Base-by-base conservation (phyloP, 2,797 vertebrate genomes). In the Tiaroga cobitis region DNA sequence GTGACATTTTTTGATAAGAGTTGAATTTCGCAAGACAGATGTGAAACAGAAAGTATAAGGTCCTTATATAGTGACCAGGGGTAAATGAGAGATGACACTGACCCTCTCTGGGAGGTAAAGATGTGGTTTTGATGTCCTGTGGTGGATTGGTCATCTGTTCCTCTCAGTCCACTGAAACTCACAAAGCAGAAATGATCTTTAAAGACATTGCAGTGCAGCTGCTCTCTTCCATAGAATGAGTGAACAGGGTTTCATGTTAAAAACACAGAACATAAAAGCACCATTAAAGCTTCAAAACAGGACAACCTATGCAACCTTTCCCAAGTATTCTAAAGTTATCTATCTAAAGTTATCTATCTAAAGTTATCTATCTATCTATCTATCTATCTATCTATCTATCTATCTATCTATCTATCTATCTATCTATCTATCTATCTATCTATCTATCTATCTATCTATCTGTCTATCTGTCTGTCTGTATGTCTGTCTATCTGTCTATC, bases 141-240 rank as follows among this genome's bases (percentile, higher is more conserved):
- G 41, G 29, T 51, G 32, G 21, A 21, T 43, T 67, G 59, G 61
- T 67, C 39, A 49, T 80, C 59, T 80, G 8, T 67, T 80, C 73
- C 29, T 68, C 19, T n/a, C 63, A 11, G 63, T n/a, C 46, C 21
- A 39, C 46, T 39, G 65, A 41, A 29, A 29, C 67, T 26, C 34
- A 81, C 32, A 49, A 29, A 34, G 41, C 8, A 46, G 5, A 56
- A 37, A 18, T 13, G 3, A 67, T 37, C 8, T 54, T 39, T 21
- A 81, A 51, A 67, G 11, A 77, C 34, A 61, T 19, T 2, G 34
- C 15, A 18, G 15, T 61, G 75, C 75, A 59, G 32, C 21, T 77
- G 51, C 11, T 77, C 51, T 56, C 32, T 76, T 76, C 11, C 21
- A 37, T 13, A 39, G n/a, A 32, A 21, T 54, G 46, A 73, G 16